A percentile compares a stretch with the other conserved stretches of the same genome.
Evolutionary conservation across 2,797 vertebrate species (phyloP).

Genomic region (Falco naumanni): DNA sequence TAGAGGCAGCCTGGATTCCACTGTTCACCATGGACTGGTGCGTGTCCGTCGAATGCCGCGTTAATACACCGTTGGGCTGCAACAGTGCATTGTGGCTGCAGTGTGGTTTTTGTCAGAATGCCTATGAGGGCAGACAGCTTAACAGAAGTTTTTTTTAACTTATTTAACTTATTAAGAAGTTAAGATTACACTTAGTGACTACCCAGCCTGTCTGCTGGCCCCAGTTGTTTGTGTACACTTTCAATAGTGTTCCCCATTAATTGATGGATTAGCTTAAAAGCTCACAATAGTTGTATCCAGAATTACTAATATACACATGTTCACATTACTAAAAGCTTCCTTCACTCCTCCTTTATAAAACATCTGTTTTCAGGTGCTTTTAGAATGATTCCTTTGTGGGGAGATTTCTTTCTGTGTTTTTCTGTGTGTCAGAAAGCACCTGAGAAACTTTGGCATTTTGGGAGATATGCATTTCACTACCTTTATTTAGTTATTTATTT

Average conservation of each 20-base stretch:
- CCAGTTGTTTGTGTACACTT: not conserved
- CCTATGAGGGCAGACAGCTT: not conserved
- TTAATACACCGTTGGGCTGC: not conserved
- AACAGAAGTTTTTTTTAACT: not conserved
- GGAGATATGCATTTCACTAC: not conserved
- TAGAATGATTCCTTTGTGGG: not conserved
- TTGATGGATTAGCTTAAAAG: not conserved
- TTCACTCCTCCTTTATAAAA: not conserved
- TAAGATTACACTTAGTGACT: not conserved
- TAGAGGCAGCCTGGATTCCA: not conserved
- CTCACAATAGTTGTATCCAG: not conserved
- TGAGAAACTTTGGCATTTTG: not conserved
- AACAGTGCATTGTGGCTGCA: rapidly evolving
- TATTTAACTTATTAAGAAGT: not conserved
- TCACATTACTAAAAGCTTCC: not conserved
- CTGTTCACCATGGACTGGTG: not conserved
- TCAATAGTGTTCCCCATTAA: not conserved
- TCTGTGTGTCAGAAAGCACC: not conserved
- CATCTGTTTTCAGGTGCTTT: not conserved
- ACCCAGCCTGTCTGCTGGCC: not conserved
- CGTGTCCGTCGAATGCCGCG: not conserved
- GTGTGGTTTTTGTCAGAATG: rapidly evolving
- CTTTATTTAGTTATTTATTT: not conserved
- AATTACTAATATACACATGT: not conserved
- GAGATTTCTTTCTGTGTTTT: not conserved